A percentile compares a stretch with the other conserved stretches of the same genome.
phyloP scores from a whole-genome alignment of 2,113 vertebrate genomes.

The Verasper variegatus region DNA sequence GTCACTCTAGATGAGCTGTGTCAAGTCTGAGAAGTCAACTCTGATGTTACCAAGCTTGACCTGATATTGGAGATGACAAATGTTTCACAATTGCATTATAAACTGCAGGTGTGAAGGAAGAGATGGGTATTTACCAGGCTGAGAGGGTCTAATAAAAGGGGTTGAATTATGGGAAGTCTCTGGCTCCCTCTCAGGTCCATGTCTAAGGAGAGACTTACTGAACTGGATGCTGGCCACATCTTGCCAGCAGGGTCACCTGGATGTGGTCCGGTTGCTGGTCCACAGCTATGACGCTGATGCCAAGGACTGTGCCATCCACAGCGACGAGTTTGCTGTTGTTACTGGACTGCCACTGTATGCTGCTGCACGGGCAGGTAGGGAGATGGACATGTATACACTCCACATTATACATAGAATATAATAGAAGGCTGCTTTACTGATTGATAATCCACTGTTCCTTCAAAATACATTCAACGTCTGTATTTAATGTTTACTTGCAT shows the following conservation, averaged over 20 bases:
- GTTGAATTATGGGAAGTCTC: neutral
- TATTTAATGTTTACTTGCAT: too few species aligned
- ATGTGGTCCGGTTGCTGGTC: constrained; percentile 88
- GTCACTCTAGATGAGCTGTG: neutral
- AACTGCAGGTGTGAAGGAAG: neutral
- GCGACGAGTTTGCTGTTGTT: constrained; percentile 89
- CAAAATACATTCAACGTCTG: too few species aligned
- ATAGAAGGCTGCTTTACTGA: neutral
- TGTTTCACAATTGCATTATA: neutral
- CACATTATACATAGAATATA: neutral
- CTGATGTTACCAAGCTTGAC: too few species aligned
- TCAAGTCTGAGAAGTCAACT: neutral
- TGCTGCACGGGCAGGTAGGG: constrained; percentile 88
- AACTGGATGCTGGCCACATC: constrained; percentile 93
- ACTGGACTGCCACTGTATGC: constrained; percentile 90
- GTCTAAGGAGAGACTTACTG: constrained; percentile 84
- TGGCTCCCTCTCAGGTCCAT: constrained; percentile 73
- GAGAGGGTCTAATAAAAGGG: neutral
- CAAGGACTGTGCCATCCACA: constrained; percentile 86
- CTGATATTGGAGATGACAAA: neutral
- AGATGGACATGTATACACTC: neutral
- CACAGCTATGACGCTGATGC: constrained; percentile 86
- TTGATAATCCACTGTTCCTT: neutral
- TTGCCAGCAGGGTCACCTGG: constrained; percentile 89
- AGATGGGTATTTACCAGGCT: neutral